phyloP scores from a whole-genome alignment of 1,140 invertebrate species.

The Papilio polytes region DNA sequence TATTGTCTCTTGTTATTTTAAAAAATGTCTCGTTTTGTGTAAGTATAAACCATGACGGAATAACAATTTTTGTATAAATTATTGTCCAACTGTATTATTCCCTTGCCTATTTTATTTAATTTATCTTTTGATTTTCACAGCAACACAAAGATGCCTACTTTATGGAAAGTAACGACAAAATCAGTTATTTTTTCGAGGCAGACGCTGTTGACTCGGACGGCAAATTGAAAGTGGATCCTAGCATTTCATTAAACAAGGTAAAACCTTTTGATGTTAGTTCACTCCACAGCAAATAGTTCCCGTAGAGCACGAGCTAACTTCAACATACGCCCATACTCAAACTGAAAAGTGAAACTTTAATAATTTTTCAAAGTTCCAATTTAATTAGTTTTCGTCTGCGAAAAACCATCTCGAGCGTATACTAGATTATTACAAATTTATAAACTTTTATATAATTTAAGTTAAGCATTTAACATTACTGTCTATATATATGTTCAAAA shows the following conservation, averaged over 20 bases:
- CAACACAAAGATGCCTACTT: conserved; percentile 91
- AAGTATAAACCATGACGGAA: no score
- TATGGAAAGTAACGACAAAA: conserved; percentile 95
- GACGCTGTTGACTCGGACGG: conserved; percentile 91
- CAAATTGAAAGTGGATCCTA: conserved; percentile 88
- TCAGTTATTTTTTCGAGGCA: conserved; percentile 96
- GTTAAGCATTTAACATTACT: neutral
- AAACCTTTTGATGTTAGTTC: conserved; percentile 16
- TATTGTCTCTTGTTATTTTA: no score
- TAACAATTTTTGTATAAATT: no score
- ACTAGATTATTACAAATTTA: neutral
- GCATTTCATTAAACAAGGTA: conserved; percentile 77
- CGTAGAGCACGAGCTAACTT: neutral
- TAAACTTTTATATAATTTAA: neutral
- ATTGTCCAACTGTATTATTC: no score
- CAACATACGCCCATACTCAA: neutral
- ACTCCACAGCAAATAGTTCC: conserved; percentile 1
- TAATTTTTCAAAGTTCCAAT: conserved; percentile 4
- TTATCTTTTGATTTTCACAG: conserved; percentile 78
- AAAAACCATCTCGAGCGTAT: neutral
- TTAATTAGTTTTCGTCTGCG: neutral
- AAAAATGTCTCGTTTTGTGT: neutral
- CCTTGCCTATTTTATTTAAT: neutral
- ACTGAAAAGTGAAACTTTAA: neutral
- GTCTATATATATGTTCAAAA: no score